phyloP scores from a whole-genome alignment of 2,888 invertebrate species.

The Amitus sp. region DNA sequence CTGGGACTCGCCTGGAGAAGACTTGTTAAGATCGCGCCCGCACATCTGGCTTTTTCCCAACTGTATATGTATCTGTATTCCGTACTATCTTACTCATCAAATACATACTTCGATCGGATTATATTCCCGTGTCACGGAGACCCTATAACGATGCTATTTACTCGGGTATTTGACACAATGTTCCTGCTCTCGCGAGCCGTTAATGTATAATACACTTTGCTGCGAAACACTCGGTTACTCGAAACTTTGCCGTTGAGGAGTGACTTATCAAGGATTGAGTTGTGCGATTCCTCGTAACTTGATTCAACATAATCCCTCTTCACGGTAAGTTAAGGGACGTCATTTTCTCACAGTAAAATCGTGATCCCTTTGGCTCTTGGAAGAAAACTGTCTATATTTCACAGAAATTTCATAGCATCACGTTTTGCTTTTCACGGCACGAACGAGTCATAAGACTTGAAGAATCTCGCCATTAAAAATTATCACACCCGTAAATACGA shows the following conservation, averaged over 20 bases:
- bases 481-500: neutral
- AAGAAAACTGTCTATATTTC: neutral
- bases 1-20: conserved; percentile 50
- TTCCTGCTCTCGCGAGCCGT: conserved; percentile 36
- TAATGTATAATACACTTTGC: conserved; percentile 37
- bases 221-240: conserved; percentile 36
- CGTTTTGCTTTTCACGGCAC: neutral
- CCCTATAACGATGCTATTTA: conserved; percentile 16
- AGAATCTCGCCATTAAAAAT: neutral
- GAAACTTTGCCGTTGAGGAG: conserved; percentile 35
- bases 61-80: too few species aligned
- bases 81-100: too few species aligned
- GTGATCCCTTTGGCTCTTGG: neutral
- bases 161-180: conserved; percentile 36
- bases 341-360: conserved; percentile 6
- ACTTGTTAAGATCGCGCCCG: conserved; percentile 57
- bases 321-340: conserved; percentile 18
- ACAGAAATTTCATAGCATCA: neutral
- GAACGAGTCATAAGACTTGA: neutral
- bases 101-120: neutral
- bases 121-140: too few species aligned
- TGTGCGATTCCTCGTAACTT: conserved; percentile 32
- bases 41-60: conserved; percentile 58
- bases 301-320: conserved; percentile 26
- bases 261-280: conserved; percentile 39